Evolutionary conservation across 2,113 vertebrate genomes (phyloP), one percentile per base, ranked within the genome.

Genomic region (Ciconia maguari): DNA sequence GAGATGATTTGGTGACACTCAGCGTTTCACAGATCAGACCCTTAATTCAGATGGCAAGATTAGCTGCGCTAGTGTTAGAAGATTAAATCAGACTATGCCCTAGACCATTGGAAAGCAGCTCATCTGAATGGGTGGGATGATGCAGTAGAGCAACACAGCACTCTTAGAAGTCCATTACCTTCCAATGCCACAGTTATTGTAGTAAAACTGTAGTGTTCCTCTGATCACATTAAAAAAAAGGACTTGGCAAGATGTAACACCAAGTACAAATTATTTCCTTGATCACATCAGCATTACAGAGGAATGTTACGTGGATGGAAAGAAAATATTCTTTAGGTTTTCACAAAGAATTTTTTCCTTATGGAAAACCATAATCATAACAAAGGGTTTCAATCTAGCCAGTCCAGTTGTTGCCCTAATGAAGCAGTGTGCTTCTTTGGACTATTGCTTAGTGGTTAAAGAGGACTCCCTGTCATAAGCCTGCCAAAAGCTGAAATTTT

Each of bases 221-320:
- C 60, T 18, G 69, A 34, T 15, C 25, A 16, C 38, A 7, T 17
- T 1, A 16, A 14, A 55, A 44, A 17, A 18, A n/a, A 42, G 38
- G 24, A 22, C 24, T 54, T 41, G 52, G 41, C 34, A 75, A 17
- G 46, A 5, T 58, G 27, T 57, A 82, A 20, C 32, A 57, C 8
- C 0, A 0, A 7, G 9, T 27, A 12, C 9, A 25, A 32, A 22
- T 55, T 21, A 20, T 68, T 42, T 42, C 58, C 36, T n/a, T 58
- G 10, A 11, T 77, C 30, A 29, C 9, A 24, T 58, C 57, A 86
- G 7, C 14, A 17, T 12, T 17, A 10, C 17, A n/a, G 51, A n/a
- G 27, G 8, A 32, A 11, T 16, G 9, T 15, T 66, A 27, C 1
- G 2, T 0, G 4, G 32, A n/a, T 17, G 18, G 52, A 32, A 49